Evolutionary conservation across 2,888 invertebrate species (phyloP), one percentile per base, ranked within the genome.

Genomic region (Cartodere bifasciata): DNA sequence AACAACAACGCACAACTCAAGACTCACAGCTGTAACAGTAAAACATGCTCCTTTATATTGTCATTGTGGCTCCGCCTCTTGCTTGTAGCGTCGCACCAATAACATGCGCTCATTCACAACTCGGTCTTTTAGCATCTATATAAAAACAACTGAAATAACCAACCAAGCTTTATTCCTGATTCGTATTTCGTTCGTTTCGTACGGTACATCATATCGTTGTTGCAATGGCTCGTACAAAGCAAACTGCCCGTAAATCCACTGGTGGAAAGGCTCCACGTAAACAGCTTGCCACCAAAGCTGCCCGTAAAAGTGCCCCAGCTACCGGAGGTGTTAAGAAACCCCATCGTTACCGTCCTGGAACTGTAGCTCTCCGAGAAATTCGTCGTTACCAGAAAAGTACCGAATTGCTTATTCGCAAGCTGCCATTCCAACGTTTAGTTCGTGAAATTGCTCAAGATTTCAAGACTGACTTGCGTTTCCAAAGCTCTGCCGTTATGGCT

Each of bases 371-470:
- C 10, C 16, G 38, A 7, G 35, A 35, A n/a, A 72, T 72, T 37
- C 59, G 70, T 46, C 64, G 72, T 43, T 75, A 73, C 51, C 72
- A 74, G 49, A 73, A 73, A 51, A 67, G 67, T 5, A 73, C 72
- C 2, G 72, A 74, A 47, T 59, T 73, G 49, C 48, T 74, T 40
- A 73, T 74, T 55, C 62, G 71, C 41, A 72, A 73, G 50, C 64
- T 88, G 64, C 87, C 87, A 3, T 90, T 90, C 74, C 87, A 88
- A 61, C 81, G 86, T 47, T 66, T 88, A 52, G 88, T 90, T 44
- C 76, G 87, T 72, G 88, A 88, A 75, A 87, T 88, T 50, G 87
- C 88, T 3, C 87, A 88, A 55, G 86, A 88, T 60, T 87, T 87
- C 76, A 88, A 87, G 61, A 86, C 86, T 44, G 86, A 87, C 61